These are phyloP conservation scores for Gastracanthus pulcherrimus DNA, from an alignment of 2,888 invertebrate genomes.

Conservation along the genomic window DNA sequence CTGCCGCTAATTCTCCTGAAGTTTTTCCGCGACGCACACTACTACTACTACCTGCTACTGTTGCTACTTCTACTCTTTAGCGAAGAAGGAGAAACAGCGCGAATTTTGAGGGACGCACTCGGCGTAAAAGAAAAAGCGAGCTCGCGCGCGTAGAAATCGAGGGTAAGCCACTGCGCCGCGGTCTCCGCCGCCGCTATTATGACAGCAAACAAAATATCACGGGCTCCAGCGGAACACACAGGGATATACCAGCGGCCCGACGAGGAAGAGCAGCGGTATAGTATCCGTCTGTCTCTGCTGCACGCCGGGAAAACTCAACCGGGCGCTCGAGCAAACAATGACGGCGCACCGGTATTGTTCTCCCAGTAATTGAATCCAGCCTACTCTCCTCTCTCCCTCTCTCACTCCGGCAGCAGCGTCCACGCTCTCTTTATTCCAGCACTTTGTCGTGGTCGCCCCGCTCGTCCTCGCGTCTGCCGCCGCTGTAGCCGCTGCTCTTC, in stretches of 20 bases:
- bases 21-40: not conserved
- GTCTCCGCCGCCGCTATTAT: conserved; percentile 67
- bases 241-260: not conserved
- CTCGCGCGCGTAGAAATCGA: too few species aligned
- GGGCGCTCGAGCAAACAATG: conserved; percentile 75
- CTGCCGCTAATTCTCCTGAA: not conserved
- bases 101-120: conserved; percentile 26
- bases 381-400: conserved; percentile 60
- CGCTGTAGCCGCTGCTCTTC: conserved; percentile 18
- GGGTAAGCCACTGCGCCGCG: conserved; percentile 55
- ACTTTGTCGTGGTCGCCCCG: conserved; percentile 15
- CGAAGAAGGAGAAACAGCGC: conserved; percentile 4
- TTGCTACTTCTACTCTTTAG: not conserved
- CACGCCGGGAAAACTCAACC: conserved; percentile 69
- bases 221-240: conserved; percentile 53
- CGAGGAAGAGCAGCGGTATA: not conserved
- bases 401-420: conserved; percentile 59
- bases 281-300: conserved; percentile 30
- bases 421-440: conserved; percentile 51
- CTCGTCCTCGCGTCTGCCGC: too few species aligned
- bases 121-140: conserved; percentile 49
- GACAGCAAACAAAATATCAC: conserved; percentile 74
- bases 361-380: conserved; percentile 76
- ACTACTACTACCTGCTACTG: not conserved
- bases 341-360: conserved; percentile 75